Percentiles rank a stretch among this genome's conserved stretches.
Evolutionary conservation across 1,140 invertebrate genomes (phyloP).

Genomic region (Aporrectodea caliginosa): DNA sequence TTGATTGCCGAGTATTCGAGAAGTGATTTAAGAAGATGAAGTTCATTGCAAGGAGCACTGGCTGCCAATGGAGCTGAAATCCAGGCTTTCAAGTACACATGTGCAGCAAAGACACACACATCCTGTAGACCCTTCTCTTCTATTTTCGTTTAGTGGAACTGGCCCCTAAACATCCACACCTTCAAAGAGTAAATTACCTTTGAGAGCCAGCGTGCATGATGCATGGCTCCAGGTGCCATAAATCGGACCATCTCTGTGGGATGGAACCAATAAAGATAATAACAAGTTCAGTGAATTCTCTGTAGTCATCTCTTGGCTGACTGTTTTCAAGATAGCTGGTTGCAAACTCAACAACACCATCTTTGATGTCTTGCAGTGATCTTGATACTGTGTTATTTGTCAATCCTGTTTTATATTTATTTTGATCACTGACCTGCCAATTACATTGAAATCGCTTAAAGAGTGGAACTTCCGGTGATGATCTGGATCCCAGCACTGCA

Average conservation of each 20-base stretch:
- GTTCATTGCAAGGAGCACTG: slow-evolving; percentile 40
- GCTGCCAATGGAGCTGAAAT: slow-evolving; percentile 45
- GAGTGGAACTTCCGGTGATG: not conserved
- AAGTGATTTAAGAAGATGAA: slow-evolving; percentile 41
- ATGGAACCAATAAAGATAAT: not conserved
- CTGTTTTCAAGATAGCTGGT: not conserved
- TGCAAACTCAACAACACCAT: not conserved
- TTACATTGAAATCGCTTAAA: not conserved
- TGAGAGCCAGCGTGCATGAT: slow-evolving; percentile 52
- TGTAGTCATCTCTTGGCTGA: not conserved
- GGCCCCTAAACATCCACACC: slow-evolving; percentile 46
- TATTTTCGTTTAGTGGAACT: slow-evolving; percentile 40
- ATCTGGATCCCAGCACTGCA: slow-evolving; percentile 10
- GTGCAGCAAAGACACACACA: slow-evolving; percentile 41
- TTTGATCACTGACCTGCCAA: not conserved
- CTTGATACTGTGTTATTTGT: not conserved
- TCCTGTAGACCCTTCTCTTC: slow-evolving; percentile 40
- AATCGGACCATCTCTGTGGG: slow-evolving; percentile 34
- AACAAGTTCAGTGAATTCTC: not conserved
- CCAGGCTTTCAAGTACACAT: slow-evolving; percentile 40
- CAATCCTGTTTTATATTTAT: not conserved
- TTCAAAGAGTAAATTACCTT: slow-evolving; percentile 53
- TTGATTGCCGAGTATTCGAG: slow-evolving; percentile 38
- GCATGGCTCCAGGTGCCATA: slow-evolving; percentile 44
- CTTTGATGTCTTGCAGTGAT: not conserved